Evolutionary conservation across 1,140 invertebrate genomes (phyloP).

Genomic region (Rhizoglyphus robini): DNA sequence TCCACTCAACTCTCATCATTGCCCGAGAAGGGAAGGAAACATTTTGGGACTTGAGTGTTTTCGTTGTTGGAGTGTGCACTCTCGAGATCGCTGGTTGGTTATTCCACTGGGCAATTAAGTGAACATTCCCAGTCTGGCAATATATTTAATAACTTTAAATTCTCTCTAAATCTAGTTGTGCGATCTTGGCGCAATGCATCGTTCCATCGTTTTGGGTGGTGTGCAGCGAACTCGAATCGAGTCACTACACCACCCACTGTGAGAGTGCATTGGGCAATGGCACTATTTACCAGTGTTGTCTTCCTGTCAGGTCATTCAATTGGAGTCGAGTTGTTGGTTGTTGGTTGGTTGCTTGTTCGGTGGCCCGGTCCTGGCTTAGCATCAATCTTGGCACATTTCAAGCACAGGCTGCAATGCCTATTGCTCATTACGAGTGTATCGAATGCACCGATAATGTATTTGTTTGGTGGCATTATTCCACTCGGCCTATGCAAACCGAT

Average conservation of each 20-base stretch:
- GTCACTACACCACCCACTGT: too few relatives aligned
- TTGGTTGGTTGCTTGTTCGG: too few relatives aligned
- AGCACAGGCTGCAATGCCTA: too few relatives aligned
- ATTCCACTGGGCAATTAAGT: conserved; percentile 12
- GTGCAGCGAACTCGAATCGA: too few relatives aligned
- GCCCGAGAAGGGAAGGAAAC: conserved; percentile 5
- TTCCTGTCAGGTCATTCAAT: too few relatives aligned
- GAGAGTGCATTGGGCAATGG: too few relatives aligned
- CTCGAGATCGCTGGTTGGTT: not conserved
- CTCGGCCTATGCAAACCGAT: not conserved
- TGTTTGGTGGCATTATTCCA: not conserved
- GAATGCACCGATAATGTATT: not conserved
- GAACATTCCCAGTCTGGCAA: not conserved
- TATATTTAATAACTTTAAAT: conserved; percentile 12
- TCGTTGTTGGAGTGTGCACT: too few relatives aligned
- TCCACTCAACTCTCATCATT: not conserved
- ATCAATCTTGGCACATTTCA: too few relatives aligned
- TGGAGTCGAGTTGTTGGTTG: too few relatives aligned
- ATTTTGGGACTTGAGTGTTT: conserved; percentile 5
- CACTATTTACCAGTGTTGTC: too few relatives aligned
- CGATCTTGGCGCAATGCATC: not conserved
- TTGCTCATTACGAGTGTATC: not conserved
- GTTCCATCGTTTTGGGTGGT: too few relatives aligned
- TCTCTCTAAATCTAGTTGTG: not conserved
- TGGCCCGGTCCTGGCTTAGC: too few relatives aligned